These are phyloP conservation scores for Lutraria rhynchaena DNA, from an alignment of 1,140 invertebrate genomes.

Conservation along the genomic window DNA sequence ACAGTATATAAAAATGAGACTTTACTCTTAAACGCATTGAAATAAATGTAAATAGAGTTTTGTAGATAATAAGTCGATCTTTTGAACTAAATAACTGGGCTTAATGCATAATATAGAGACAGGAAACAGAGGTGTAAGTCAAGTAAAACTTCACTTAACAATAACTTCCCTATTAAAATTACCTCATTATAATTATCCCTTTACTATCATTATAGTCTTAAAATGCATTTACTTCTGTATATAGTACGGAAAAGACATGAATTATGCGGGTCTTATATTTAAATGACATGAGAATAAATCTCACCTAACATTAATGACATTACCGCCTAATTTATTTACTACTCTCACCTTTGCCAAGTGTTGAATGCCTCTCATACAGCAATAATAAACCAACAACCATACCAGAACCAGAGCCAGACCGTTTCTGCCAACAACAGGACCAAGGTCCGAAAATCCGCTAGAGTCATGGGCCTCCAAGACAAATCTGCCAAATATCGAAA, in stretches of 20 bases:
- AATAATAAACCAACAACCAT: slow-evolving; percentile 35
- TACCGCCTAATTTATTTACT: background rate
- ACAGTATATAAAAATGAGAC: no score
- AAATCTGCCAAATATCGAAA: slow-evolving; percentile 25
- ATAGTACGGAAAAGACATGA: background rate
- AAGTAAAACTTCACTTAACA: no score
- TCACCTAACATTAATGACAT: background rate
- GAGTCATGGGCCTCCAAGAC: slow-evolving; percentile 16
- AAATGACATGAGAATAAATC: background rate
- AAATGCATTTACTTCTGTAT: background rate
- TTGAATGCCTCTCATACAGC: slow-evolving; percentile 18
- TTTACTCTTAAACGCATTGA: background rate
- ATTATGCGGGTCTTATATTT: background rate
- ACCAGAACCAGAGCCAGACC: background rate
- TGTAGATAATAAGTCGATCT: no score
- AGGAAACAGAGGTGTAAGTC: background rate
- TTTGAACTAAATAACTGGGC: background rate
- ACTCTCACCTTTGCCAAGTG: slow-evolving; percentile 18
- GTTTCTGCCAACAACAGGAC: slow-evolving; percentile 28
- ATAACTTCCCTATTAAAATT: no score
- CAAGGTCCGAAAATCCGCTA: slow-evolving; percentile 5
- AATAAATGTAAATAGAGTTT: background rate
- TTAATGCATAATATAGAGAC: background rate
- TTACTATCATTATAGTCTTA: background rate
- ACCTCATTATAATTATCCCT: no score